Evolutionary conservation across 2,113 vertebrate genomes (phyloP).

Genomic region (Halcyon senegalensis): DNA sequence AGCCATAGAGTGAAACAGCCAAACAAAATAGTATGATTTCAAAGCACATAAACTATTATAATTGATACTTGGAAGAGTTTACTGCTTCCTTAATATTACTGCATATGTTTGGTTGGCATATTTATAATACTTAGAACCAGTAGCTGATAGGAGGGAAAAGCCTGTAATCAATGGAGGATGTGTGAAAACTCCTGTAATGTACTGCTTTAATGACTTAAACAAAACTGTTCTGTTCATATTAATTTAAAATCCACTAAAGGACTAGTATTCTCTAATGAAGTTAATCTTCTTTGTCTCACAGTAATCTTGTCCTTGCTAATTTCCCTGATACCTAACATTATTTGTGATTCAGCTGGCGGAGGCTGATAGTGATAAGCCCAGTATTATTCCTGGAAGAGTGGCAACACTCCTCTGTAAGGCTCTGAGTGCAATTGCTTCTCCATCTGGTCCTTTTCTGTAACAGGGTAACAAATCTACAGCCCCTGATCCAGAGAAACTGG

Average conservation of each 20-base stretch:
- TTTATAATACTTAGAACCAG: background rate
- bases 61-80: background rate
- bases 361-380: background rate
- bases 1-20: background rate
- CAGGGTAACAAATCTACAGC: background rate
- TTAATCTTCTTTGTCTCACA: background rate
- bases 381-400: background rate
- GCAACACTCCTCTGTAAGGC: background rate
- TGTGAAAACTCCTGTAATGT: background rate
- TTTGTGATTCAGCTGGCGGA: background rate
- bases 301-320: background rate
- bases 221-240: background rate
- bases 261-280: background rate
- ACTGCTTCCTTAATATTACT: background rate
- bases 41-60: background rate
- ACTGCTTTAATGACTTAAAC: background rate
- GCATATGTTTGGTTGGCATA: background rate
- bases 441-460: background rate
- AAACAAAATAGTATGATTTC: background rate
- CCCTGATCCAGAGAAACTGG: background rate
- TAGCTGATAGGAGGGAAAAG: background rate
- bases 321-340: background rate
- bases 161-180: background rate
- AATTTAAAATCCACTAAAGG: background rate
- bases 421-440: background rate